A percentile compares a stretch with the other conserved stretches of the same genome.
phyloP scores from a whole-genome alignment of 53 echinoderm and acorn worm species.

The Mesocentrotus franciscanus region DNA sequence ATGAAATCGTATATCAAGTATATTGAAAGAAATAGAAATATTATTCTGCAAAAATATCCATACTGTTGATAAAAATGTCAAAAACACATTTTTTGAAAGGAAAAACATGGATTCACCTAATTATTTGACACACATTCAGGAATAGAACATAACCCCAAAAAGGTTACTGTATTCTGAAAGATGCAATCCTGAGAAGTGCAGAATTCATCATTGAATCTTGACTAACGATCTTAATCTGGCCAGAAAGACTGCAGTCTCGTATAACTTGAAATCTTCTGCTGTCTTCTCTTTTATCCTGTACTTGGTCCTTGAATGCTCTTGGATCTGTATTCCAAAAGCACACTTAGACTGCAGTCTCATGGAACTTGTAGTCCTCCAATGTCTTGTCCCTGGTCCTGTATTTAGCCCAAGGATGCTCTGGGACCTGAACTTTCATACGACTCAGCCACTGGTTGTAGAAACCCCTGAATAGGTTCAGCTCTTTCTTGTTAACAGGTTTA shows the following conservation, averaged over 20 bases:
- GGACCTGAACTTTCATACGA: slow-evolving; percentile 73
- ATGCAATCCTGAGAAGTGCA: too few relatives aligned
- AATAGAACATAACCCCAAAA: too few relatives aligned
- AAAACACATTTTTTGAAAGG: too few relatives aligned
- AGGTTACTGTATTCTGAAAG: too few relatives aligned
- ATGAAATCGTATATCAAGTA: too few relatives aligned
- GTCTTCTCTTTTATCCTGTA: neutral
- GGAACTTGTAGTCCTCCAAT: slow-evolving; percentile 20
- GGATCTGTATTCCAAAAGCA: slow-evolving; percentile 45
- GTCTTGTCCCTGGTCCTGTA: slow-evolving; percentile 3
- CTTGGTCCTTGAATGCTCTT: slow-evolving; percentile 74
- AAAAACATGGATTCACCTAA: too few relatives aligned
- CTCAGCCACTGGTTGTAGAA: slow-evolving; percentile 83
- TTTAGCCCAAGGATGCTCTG: slow-evolving; percentile 82
- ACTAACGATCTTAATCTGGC: neutral
- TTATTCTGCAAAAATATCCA: too few relatives aligned
- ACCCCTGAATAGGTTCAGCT: slow-evolving; percentile 77
- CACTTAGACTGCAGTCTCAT: slow-evolving; percentile 45
- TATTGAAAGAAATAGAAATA: too few relatives aligned
- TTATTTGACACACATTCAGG: too few relatives aligned
- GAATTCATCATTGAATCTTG: too few relatives aligned
- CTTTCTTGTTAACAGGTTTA: slow-evolving; percentile 60
- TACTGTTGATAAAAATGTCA: too few relatives aligned
- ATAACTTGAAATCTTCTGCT: neutral
- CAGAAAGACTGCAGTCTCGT: slow-evolving; percentile 1